Base-by-base conservation (phyloP, 2,888 invertebrate species). In the Phaonia tiefii region DNA sequence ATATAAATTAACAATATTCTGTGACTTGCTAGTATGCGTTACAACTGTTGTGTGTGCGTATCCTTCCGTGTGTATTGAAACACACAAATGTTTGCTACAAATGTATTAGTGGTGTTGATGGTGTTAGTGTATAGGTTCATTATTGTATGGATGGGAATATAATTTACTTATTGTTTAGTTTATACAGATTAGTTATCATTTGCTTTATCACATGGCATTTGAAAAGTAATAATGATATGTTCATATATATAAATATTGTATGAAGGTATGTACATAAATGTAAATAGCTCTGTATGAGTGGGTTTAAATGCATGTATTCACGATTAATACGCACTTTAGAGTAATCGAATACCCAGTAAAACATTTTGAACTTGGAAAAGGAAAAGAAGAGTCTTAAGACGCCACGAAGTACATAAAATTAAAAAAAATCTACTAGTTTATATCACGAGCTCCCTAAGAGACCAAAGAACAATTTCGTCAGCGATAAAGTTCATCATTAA, bases 111-210 rank as follows among this genome's bases (percentile, higher is more conserved):
- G 8, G 22, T 54, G 54, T 1, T 22, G 25, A 13, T 17, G 37
- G 17, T 39, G 20, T 63, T 37, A 37, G 20, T 63, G 63, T 39
- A 63, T 63, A 39, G 22, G 42, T 42, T 63, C 63, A 63, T 63
- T 63, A n/a, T n/a, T n/a, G n/a, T n/a, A n/a, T n/a, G 63, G 11
- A 17, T 63, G 22, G 65, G 81, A 72, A 69, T 78, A 81, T 81
- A 75, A 81, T 81, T 81, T 81, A 78, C 75, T 78, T 69, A 65
- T 78, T 81, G 75, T 78, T 73, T 73, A 81, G 72, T 81, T 78
- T 69, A 72, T 54, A 72, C 69, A 81, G 78, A 81, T 81, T 78
- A 81, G 75, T 78, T 81, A 78, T 81, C 78, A 71, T 65, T 63
- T 81, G 81, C 78, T 75, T 69, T 75, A 78, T 81, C 72, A 70